These are phyloP conservation scores for Eupeodes latifasciatus DNA, from an alignment of 2,888 invertebrate species.

Conservation along the genomic window DNA sequence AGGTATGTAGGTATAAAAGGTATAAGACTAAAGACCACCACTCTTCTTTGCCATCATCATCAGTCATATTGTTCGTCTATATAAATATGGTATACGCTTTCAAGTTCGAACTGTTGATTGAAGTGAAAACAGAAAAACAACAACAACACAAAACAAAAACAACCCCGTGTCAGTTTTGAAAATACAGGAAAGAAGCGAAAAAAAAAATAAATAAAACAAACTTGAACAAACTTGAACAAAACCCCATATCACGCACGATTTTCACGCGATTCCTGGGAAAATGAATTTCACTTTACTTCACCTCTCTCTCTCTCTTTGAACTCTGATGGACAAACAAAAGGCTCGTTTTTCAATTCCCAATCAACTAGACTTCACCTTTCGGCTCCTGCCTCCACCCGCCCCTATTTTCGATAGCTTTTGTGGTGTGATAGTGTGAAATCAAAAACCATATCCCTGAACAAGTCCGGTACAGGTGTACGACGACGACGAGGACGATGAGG, in stretches of 20 bases:
- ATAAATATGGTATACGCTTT: conserved; percentile 1
- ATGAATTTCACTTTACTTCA: conserved; percentile 28
- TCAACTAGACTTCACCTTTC: conserved; percentile 18
- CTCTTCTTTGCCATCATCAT: neutral
- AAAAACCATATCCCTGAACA: conserved; percentile 57
- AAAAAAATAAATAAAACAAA: conserved; percentile 36
- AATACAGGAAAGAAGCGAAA: conserved; percentile 5
- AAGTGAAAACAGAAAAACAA: conserved; percentile 53
- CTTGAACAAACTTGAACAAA: conserved; percentile 44
- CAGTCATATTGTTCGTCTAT: neutral
- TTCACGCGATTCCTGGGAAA: conserved; percentile 71
- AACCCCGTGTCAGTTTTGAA: conserved; percentile 47
- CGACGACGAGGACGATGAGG: neutral
- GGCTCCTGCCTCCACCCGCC: conserved; percentile 1
- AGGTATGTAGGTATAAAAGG: no score
- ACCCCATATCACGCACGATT: conserved; percentile 69
- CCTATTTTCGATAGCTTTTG: neutral
- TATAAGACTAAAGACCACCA: conserved; percentile 10
- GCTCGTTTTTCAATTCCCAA: conserved; percentile 25
- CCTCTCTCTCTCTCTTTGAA: neutral
- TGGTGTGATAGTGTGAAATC: conserved; percentile 66
- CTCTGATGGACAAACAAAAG: neutral
- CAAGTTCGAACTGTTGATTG: conserved; percentile 73
- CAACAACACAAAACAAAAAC: conserved; percentile 6
- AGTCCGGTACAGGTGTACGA: conserved; percentile 49